These are phyloP conservation scores for Umimayanthus chanpuru DNA, from an alignment of 92 coral and sea anemone species.

Conservation along the genomic window DNA sequence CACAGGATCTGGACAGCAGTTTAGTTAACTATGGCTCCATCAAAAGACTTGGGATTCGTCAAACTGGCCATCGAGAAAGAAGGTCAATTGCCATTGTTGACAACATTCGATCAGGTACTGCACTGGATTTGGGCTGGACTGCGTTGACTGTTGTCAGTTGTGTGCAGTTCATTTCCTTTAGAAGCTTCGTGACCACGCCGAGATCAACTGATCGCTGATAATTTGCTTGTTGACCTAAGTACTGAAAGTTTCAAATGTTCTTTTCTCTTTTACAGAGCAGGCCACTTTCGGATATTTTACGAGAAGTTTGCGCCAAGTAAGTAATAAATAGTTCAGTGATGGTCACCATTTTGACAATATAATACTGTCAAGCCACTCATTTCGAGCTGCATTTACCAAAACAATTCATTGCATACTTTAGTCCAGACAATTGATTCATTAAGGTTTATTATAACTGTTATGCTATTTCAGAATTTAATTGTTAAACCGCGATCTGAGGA, in stretches of 20 bases:
- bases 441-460: neutral
- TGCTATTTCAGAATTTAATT: constrained; percentile 8
- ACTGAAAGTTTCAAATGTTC: neutral
- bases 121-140: neutral
- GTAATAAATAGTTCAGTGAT: constrained; percentile 17
- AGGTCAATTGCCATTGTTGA: constrained; percentile 81
- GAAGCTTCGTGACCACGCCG: neutral
- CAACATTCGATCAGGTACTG: constrained; percentile 79
- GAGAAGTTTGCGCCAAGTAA: constrained; percentile 78
- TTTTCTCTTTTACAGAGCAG: constrained; percentile 58
- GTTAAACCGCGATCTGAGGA: neutral
- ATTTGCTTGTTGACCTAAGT: neutral
- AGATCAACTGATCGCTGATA: neutral
- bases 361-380: neutral
- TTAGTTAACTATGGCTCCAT: constrained; percentile 7
- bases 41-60: constrained; percentile 65
- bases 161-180: neutral
- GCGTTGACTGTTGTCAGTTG: neutral
- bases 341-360: neutral
- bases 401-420: neutral
- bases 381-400: neutral
- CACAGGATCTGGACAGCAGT: neutral
- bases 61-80: constrained; percentile 81
- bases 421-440: neutral
- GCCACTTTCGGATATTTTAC: constrained; percentile 75